Evolutionary conservation across 2,797 vertebrate genomes (phyloP).

Genomic region (Brotula barbata): DNA sequence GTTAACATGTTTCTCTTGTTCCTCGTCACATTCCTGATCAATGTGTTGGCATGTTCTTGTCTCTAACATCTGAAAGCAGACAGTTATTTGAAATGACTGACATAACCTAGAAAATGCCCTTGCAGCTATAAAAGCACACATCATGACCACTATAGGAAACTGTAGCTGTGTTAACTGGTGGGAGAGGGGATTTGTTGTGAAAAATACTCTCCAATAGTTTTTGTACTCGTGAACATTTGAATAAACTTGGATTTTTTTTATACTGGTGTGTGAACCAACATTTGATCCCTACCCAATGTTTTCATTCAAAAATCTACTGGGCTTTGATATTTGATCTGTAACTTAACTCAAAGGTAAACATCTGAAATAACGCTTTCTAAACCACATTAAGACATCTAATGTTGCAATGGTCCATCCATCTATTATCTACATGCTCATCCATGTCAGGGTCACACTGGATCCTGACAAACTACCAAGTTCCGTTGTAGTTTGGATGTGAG

Average conservation of each 20-base stretch:
- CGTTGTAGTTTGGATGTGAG: no score
- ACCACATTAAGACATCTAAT: no score
- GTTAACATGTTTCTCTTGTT: background rate
- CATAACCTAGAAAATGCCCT: constrained; percentile 3
- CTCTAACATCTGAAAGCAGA: constrained; percentile 18
- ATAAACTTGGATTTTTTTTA: constrained; percentile 78
- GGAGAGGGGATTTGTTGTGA: constrained; percentile 40
- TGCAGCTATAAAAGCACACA: constrained; percentile 29
- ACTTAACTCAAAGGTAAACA: no score
- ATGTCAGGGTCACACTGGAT: no score
- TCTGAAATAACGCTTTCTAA: no score
- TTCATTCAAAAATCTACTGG: no score
- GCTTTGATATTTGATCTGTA: no score
- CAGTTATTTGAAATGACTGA: constrained; percentile 18
- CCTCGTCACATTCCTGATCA: constrained; percentile 52
- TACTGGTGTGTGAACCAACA: constrained; percentile 15
- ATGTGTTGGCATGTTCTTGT: constrained; percentile 21
- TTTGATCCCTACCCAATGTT: background rate
- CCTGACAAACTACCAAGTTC: no score
- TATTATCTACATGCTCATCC: no score
- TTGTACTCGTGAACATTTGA: constrained; percentile 80
- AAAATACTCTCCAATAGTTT: constrained; percentile 73
- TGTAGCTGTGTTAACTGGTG: constrained; percentile 19
- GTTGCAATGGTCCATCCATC: no score
- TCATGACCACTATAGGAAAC: constrained; percentile 62